Evolutionary conservation across 2,797 vertebrate species (phyloP).

Genomic region (Myioborus miniatus): DNA sequence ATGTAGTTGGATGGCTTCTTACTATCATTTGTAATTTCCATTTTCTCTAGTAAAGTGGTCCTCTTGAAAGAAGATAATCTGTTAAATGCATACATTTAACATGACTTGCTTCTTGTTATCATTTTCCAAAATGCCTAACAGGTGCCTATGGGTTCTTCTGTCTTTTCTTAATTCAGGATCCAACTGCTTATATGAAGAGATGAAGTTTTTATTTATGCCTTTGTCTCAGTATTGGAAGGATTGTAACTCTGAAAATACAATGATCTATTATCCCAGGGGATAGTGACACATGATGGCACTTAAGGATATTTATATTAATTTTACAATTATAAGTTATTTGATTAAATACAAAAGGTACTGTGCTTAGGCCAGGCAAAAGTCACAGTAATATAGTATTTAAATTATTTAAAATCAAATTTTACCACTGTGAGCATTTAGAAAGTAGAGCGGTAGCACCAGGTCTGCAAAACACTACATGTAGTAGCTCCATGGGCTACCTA

Average conservation of each 20-base stretch:
- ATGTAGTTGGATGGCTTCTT: background rate
- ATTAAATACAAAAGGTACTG: background rate
- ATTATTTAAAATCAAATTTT: conserved; percentile 30
- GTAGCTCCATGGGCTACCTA: background rate
- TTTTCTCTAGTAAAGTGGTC: background rate
- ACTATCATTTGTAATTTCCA: background rate
- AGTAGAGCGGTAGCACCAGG: background rate
- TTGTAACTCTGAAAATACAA: background rate
- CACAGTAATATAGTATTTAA: background rate
- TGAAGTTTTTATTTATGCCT: background rate
- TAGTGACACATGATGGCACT: background rate
- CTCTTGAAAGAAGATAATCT: background rate
- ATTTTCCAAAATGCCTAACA: background rate
- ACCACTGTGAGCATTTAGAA: background rate
- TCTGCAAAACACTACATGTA: background rate
- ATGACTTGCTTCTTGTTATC: background rate
- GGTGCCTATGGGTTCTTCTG: background rate
- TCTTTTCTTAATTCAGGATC: background rate
- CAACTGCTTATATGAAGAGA: background rate
- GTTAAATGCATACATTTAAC: background rate
- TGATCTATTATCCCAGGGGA: background rate
- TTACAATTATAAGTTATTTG: background rate
- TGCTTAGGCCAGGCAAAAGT: background rate
- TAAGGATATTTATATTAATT: background rate
- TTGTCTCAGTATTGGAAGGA: background rate